phyloP scores from a whole-genome alignment of 2,888 invertebrate genomes.

The Caenorhabditis sp. region DNA sequence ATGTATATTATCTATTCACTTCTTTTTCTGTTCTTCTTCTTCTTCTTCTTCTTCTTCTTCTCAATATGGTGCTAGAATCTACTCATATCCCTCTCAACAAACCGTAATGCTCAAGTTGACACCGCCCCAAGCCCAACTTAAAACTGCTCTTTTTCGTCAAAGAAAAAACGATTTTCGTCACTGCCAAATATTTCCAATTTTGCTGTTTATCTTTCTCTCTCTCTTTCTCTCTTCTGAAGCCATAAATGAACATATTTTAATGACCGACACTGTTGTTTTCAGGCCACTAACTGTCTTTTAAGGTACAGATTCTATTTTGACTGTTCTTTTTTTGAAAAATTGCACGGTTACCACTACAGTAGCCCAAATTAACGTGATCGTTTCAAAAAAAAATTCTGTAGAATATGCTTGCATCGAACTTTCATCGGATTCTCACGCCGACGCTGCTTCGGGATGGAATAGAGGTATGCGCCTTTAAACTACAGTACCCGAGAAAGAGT shows the following conservation, averaged over 20 bases:
- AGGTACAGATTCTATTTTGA: no score
- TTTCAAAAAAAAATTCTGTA: no score
- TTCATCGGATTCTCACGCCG: no score
- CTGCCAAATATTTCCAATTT: slow-evolving; percentile 44
- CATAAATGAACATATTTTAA: slow-evolving; percentile 17
- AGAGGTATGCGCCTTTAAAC: no score
- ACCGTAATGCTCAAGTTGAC: slow-evolving; percentile 37
- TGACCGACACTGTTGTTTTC: no score
- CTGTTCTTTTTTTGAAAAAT: neutral
- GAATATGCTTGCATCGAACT: no score
- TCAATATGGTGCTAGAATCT: slow-evolving; percentile 48
- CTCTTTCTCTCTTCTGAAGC: slow-evolving; percentile 14
- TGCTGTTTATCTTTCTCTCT: neutral
- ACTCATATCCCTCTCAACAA: slow-evolving; percentile 44
- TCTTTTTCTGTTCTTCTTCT: slow-evolving; percentile 4
- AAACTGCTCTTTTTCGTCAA: no score
- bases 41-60: slow-evolving; percentile 26
- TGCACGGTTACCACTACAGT: neutral
- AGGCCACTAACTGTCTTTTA: no score
- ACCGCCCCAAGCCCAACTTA: neutral
- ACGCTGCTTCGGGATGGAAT: no score
- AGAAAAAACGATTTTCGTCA: slow-evolving; percentile 28
- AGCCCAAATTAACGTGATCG: neutral
- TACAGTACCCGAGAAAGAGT: no score
- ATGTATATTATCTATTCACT: no score